Conservation (phyloP, 1,140 invertebrate genomes). For the Lamellibrachia luymesi region DNA sequence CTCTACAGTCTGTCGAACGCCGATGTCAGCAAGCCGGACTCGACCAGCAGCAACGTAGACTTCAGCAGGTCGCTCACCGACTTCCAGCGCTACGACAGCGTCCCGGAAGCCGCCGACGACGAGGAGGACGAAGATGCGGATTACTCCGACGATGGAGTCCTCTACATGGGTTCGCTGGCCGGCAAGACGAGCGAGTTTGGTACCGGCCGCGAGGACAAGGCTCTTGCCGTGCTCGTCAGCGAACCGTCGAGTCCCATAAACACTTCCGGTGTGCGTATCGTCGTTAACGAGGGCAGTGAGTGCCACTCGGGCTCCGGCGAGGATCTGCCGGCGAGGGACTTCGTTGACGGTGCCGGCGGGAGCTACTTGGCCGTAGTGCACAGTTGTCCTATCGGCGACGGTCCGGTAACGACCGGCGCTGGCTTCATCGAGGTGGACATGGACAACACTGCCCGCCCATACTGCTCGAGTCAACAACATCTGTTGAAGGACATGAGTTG, state of each 20-base stretch:
- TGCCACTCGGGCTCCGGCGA: neutral
- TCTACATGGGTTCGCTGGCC: neutral
- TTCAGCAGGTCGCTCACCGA: neutral
- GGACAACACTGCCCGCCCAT: neutral
- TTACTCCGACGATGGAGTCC: neutral
- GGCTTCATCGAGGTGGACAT: neutral
- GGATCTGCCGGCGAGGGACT: neutral
- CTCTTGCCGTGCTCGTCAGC: neutral
- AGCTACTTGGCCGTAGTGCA: neutral
- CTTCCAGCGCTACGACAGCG: neutral
- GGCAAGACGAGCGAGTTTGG: neutral
- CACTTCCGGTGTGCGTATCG: neutral
- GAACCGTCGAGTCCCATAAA: slow-evolving; percentile 1
- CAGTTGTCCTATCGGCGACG: neutral
- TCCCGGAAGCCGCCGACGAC: neutral
- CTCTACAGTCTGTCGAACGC: slow-evolving; percentile 18
- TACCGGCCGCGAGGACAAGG: neutral
- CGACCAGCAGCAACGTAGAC: neutral
- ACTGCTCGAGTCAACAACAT: neutral
- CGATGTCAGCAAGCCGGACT: slow-evolving; percentile 6
- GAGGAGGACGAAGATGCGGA: neutral
- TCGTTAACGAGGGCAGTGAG: neutral
- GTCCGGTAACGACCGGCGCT: neutral
- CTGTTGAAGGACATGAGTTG: neutral
- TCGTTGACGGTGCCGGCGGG: neutral